Conservation (phyloP, 2,888 invertebrate genomes). For the Macrosiphum euphorbiae region DNA sequence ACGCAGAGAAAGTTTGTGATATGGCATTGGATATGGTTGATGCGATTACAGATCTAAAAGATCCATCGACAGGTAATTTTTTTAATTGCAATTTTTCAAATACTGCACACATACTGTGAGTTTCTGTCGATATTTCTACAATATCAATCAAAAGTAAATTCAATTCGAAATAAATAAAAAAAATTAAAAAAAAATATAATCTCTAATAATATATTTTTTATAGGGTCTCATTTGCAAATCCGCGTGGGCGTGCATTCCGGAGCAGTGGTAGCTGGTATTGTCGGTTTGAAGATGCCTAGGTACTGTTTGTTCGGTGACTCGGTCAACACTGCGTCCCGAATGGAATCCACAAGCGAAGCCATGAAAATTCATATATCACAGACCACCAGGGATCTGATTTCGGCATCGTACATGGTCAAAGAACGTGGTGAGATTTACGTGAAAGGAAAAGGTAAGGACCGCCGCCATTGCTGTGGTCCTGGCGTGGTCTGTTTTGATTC, state of each 20-base stretch:
- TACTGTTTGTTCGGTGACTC: conserved; percentile 92
- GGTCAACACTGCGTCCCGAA: conserved; percentile 90
- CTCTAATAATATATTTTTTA: background rate
- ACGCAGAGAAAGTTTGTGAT: conserved; percentile 92
- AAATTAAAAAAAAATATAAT: no score
- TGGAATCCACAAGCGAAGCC: conserved; percentile 93
- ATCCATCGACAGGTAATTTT: conserved; percentile 86
- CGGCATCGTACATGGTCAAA: conserved; percentile 80
- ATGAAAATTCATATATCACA: conserved; percentile 97
- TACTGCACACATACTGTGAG: background rate
- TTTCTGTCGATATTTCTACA: background rate
- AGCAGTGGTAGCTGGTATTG: conserved; percentile 93
- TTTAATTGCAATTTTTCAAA: background rate
- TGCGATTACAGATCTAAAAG: conserved; percentile 90
- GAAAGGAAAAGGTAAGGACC: conserved; percentile 86
- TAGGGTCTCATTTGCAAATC: conserved; percentile 85
- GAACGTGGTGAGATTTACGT: conserved; percentile 89
- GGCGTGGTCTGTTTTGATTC: background rate
- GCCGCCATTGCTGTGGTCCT: conserved; percentile 2
- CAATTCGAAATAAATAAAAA: background rate
- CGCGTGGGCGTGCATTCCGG: conserved; percentile 92
- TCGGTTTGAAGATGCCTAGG: conserved; percentile 92
- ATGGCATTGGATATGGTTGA: conserved; percentile 98
- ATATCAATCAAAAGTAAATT: background rate
- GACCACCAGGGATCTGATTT: conserved; percentile 83